phyloP scores from a whole-genome alignment of 1,140 invertebrate genomes.

The Saccostrea glomerata region DNA sequence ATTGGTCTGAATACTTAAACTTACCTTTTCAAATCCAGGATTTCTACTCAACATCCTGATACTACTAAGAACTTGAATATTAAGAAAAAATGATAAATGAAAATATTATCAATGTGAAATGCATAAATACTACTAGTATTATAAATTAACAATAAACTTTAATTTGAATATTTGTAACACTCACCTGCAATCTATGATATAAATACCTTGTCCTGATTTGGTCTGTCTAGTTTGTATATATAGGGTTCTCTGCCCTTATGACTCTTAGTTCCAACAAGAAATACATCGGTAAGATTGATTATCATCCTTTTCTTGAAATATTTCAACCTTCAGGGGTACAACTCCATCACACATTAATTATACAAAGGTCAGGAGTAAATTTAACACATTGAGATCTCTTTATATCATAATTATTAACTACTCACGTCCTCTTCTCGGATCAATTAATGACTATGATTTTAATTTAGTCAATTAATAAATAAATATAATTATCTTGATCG shows the following conservation, averaged over 20 bases:
- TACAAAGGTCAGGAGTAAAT: background rate
- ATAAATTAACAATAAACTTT: background rate
- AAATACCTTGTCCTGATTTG: background rate
- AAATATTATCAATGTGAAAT: background rate
- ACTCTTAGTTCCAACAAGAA: constrained; percentile 12
- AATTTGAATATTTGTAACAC: constrained; percentile 1
- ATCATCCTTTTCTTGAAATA: background rate
- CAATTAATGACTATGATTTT: background rate
- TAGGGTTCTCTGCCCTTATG: background rate
- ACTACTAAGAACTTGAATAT: background rate
- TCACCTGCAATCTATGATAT: background rate
- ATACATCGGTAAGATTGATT: background rate
- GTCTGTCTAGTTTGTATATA: background rate
- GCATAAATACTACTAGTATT: background rate
- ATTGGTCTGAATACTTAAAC: background rate
- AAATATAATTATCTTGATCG: background rate
- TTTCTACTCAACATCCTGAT: background rate
- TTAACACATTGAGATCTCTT: background rate
- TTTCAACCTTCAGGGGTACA: background rate
- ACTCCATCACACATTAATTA: constrained; percentile 2
- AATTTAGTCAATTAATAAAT: background rate
- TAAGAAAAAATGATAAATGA: background rate
- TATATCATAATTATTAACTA: background rate
- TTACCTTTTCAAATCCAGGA: background rate
- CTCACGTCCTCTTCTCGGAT: background rate